Percentiles rank a stretch among this genome's conserved stretches.
Evolutionary conservation across 2,113 vertebrate species (phyloP).

Genomic region (Dermatemys mawii): DNA sequence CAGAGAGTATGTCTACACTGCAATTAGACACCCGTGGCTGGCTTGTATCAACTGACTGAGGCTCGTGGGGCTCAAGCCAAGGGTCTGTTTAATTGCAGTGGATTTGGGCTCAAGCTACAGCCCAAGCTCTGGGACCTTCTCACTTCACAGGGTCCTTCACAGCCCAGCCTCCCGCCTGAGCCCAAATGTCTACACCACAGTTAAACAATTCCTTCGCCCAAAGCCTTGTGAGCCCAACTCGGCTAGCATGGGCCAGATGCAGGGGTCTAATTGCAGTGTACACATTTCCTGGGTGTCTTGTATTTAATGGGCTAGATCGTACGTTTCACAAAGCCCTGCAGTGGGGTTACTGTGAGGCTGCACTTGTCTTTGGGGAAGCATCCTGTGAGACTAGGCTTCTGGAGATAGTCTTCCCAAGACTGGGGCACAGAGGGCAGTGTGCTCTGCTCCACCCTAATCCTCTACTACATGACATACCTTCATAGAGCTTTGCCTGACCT

Average conservation of each 20-base stretch:
- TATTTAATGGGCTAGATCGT: not conserved
- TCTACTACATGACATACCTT: not conserved
- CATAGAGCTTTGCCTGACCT: not conserved
- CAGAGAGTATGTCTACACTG: not conserved
- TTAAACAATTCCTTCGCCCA: not conserved
- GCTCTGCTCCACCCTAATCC: not conserved
- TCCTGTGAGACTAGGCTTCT: not conserved
- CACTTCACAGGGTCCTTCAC: not conserved
- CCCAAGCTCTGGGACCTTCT: not conserved
- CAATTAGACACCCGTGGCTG: not conserved
- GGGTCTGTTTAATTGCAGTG: not conserved
- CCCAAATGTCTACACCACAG: not conserved
- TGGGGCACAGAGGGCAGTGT: not conserved
- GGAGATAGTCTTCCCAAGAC: not conserved
- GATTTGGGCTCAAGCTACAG: not conserved
- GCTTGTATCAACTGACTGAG: not conserved
- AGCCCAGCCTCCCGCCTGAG: not conserved
- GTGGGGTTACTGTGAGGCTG: not conserved
- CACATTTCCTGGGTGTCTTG: fast-evolving
- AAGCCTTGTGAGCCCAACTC: not conserved
- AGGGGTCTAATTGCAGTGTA: not conserved
- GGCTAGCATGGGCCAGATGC: not conserved
- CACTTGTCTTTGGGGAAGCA: not conserved
- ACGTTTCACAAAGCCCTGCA: not conserved
- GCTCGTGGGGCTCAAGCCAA: not conserved